Conservation (phyloP, 2,797 vertebrate genomes). For the Artibeus lituratus region DNA sequence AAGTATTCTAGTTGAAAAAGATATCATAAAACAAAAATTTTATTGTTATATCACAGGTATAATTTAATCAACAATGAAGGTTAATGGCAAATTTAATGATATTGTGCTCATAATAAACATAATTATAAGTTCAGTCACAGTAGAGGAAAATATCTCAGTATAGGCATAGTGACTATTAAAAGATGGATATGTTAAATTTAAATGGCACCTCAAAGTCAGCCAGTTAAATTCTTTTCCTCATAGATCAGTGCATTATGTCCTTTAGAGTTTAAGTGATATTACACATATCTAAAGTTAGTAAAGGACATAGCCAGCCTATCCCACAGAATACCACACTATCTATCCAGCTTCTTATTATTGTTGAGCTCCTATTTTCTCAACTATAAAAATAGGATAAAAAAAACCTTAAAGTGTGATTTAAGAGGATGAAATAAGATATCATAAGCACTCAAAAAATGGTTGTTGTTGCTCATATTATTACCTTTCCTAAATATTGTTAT, state of each 20-base stretch:
- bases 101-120: not conserved
- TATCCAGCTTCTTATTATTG: not conserved
- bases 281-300: not conserved
- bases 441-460: not conserved
- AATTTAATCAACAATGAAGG: not conserved
- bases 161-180: not conserved
- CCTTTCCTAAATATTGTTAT: not conserved
- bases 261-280: not conserved
- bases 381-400: slow-evolving; percentile 22
- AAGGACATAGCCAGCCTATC: not conserved
- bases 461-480: not conserved
- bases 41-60: not conserved
- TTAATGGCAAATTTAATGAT: not conserved
- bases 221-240: not conserved
- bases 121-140: not conserved
- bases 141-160: not conserved
- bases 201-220: not conserved
- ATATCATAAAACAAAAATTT: not conserved
- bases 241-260: not conserved
- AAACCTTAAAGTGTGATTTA: not conserved
- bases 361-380: not conserved
- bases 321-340: not conserved
- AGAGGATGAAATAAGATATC: not conserved
- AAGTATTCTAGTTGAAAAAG: not conserved
- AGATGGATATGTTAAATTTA: not conserved